Evolutionary conservation across 1,140 invertebrate genomes (phyloP).

Genomic region (Drosophila littoralis): DNA sequence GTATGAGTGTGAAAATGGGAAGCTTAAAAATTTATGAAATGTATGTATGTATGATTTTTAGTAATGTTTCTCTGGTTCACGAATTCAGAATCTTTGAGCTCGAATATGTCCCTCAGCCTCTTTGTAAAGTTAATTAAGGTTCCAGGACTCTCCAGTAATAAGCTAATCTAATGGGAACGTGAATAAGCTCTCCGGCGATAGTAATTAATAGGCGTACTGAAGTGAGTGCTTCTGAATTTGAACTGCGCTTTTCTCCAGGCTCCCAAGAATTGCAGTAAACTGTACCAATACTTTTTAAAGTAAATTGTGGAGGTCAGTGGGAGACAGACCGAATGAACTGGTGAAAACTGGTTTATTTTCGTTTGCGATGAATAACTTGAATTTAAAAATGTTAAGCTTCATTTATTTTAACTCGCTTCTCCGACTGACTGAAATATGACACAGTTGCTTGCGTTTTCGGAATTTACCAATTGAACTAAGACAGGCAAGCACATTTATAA

Average conservation of each 20-base stretch:
- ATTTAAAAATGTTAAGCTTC: slow-evolving; percentile 41
- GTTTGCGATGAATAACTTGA: slow-evolving; percentile 49
- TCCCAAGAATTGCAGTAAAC: slow-evolving; percentile 44
- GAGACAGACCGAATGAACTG: slow-evolving; percentile 24
- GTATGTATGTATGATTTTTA: neutral
- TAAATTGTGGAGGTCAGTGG: slow-evolving; percentile 66
- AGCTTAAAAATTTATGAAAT: slow-evolving; percentile 1
- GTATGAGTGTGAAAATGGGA: neutral
- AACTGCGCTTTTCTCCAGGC: slow-evolving; percentile 45
- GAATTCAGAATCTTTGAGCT: too few species aligned
- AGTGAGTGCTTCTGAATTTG: slow-evolving; percentile 49
- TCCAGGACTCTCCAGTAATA: too few species aligned
- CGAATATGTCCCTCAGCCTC: too few species aligned
- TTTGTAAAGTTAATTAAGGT: too few species aligned
- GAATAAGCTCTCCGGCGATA: too few species aligned
- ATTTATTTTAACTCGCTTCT: slow-evolving; percentile 21
- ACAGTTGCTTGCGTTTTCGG: slow-evolving; percentile 28
- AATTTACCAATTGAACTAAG: slow-evolving; percentile 1
- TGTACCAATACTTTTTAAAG: slow-evolving; percentile 47
- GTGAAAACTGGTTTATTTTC: slow-evolving; percentile 67
- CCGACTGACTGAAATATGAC: slow-evolving; percentile 22
- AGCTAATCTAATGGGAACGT: too few species aligned
- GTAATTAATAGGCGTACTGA: too few species aligned
- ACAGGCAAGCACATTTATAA: slow-evolving; percentile 10
- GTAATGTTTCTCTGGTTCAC: too few species aligned